phyloP scores from a whole-genome alignment of 2,888 invertebrate species.

The Dioctria rufipes region DNA sequence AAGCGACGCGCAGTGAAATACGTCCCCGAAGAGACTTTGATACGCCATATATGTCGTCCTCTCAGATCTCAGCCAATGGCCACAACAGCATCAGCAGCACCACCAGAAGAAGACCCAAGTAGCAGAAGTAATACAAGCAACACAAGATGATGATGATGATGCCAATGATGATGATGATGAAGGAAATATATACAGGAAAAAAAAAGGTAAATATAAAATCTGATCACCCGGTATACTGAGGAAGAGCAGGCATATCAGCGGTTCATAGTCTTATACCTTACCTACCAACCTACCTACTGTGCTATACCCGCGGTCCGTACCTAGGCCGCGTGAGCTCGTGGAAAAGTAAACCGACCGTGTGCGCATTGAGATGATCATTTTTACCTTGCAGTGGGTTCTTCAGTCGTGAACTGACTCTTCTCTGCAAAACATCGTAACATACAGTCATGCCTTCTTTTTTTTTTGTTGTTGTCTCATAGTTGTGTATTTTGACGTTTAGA shows the following conservation, averaged over 20 bases:
- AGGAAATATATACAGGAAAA: constrained; percentile 50
- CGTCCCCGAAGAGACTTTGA: constrained; percentile 16
- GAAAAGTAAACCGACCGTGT: constrained; percentile 2
- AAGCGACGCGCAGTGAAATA: neutral
- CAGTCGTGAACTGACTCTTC: constrained; percentile 68
- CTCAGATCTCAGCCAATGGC: constrained; percentile 35
- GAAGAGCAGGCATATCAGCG: constrained; percentile 48
- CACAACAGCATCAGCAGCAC: constrained; percentile 16
- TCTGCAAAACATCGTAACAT: constrained; percentile 65
- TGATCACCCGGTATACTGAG: constrained; percentile 41
- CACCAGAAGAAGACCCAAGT: no score
- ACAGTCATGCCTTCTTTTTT: constrained; percentile 37
- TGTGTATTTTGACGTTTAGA: constrained; percentile 43
- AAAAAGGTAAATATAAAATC: constrained; percentile 47
- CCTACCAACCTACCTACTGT: neutral
- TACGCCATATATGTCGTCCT: constrained; percentile 16
- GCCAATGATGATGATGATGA: constrained; percentile 49
- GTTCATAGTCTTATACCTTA: neutral
- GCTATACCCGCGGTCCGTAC: neutral
- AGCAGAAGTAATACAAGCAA: constrained; percentile 11
- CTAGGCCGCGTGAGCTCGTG: constrained; percentile 24
- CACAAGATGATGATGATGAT: constrained; percentile 51
- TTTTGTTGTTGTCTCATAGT: neutral
- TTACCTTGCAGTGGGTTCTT: constrained; percentile 61
- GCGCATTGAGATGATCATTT: constrained; percentile 44